phyloP scores from a whole-genome alignment of 2,797 vertebrate genomes.

The Phataginus tetradactyla region DNA sequence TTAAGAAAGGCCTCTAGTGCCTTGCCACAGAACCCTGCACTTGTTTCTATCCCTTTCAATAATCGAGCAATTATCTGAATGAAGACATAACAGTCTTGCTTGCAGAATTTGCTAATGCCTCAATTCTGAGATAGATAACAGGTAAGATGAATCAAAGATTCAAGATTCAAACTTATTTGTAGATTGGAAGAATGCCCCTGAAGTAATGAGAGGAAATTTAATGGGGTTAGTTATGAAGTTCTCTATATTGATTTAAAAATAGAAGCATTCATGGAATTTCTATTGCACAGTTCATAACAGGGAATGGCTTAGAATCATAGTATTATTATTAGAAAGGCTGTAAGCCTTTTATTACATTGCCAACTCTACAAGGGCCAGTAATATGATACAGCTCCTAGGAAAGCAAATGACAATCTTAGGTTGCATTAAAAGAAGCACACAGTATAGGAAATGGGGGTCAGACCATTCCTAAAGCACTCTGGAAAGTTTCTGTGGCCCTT shows the following conservation, averaged over 20 bases:
- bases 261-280: slow-evolving; percentile 18
- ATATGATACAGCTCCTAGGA: background rate
- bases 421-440: slow-evolving; percentile 19
- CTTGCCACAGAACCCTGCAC: slow-evolving; percentile 1
- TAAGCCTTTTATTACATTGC: background rate
- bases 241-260: background rate
- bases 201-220: slow-evolving; percentile 46
- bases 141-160: slow-evolving; percentile 25
- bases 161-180: slow-evolving; percentile 38
- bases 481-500: background rate
- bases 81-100: background rate
- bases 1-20: background rate
- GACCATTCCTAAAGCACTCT: background rate
- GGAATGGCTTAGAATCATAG: background rate
- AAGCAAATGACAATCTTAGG: background rate
- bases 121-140: slow-evolving; percentile 27
- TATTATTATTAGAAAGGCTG: background rate
- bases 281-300: background rate
- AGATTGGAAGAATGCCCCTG: background rate
- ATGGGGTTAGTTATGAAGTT: slow-evolving; percentile 1
- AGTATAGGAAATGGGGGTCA: background rate
- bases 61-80: background rate
- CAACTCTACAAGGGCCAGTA: background rate
- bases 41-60: slow-evolving; percentile 13
- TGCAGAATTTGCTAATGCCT: slow-evolving; percentile 1